Percentiles rank a stretch among this genome's conserved stretches.
Evolutionary conservation across 2,888 invertebrate species (phyloP).

Genomic region (Drosophila kambysellisi): DNA sequence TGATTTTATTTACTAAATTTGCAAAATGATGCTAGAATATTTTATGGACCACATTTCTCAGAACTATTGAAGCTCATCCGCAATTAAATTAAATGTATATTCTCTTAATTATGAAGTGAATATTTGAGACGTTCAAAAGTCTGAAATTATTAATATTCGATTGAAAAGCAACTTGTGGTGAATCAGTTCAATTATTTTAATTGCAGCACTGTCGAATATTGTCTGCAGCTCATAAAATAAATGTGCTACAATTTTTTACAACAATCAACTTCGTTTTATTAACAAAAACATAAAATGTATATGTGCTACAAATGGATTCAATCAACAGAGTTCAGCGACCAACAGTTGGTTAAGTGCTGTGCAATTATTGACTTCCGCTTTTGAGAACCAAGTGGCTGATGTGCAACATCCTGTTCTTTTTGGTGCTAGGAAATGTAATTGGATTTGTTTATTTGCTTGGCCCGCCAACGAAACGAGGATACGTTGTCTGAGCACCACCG

Average conservation of each 20-base stretch:
- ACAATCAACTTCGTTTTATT: background rate
- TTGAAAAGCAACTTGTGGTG: background rate
- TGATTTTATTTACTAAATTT: background rate
- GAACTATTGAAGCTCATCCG: background rate
- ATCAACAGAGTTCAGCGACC: conserved; percentile 41
- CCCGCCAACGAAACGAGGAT: background rate
- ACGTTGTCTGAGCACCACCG: conserved; percentile 29
- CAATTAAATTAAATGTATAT: background rate
- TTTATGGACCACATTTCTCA: background rate
- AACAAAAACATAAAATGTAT: background rate
- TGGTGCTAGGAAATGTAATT: conserved; percentile 70
- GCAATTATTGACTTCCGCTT: conserved; percentile 63
- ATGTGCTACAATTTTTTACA: background rate
- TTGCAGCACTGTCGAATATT: background rate
- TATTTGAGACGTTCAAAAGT: background rate
- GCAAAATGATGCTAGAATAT: background rate
- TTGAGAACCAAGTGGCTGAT: conserved; percentile 36
- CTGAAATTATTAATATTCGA: background rate
- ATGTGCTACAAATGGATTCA: background rate
- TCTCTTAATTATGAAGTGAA: background rate
- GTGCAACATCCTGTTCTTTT: conserved; percentile 52
- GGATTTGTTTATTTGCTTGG: conserved; percentile 77
- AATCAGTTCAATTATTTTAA: background rate
- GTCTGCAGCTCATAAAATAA: background rate
- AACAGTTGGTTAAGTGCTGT: conserved; percentile 57